A percentile compares a stretch with the other conserved stretches of the same genome.
Evolutionary conservation across 2,113 vertebrate species (phyloP).

Genomic region (Lipophrys pholis): DNA sequence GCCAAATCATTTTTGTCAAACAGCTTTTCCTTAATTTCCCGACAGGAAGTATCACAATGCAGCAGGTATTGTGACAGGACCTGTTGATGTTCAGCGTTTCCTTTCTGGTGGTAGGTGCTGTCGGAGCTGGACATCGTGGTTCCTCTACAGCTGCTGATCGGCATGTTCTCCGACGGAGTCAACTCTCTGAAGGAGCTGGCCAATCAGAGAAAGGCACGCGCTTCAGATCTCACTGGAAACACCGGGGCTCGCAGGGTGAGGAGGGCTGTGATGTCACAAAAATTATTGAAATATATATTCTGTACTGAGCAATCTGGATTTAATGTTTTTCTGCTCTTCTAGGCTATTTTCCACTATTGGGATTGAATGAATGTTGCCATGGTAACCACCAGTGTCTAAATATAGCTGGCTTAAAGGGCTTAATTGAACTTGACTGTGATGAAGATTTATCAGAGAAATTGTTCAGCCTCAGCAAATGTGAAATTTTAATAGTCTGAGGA

Average conservation of each 20-base stretch:
- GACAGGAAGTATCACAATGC: not conserved
- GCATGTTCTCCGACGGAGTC: slow-evolving; percentile 99
- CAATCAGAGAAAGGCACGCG: slow-evolving; percentile 93
- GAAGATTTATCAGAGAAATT: slow-evolving; percentile 45
- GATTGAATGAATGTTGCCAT: slow-evolving; percentile 70
- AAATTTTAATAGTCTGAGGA: not conserved
- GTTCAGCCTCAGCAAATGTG: not conserved
- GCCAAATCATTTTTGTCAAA: no score
- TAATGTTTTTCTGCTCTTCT: not conserved
- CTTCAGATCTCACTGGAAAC: slow-evolving; percentile 88
- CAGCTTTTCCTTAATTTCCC: no score
- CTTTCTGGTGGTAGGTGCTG: slow-evolving; percentile 85
- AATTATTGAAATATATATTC: not conserved
- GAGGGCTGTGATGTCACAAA: not conserved
- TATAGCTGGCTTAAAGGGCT: slow-evolving; percentile 71
- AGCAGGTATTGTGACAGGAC: not conserved
- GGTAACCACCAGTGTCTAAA: slow-evolving; percentile 75
- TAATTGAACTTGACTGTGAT: slow-evolving; percentile 73
- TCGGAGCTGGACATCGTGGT: slow-evolving; percentile 98
- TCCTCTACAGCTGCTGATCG: slow-evolving; percentile 95
- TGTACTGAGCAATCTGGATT: not conserved
- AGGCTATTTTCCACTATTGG: slow-evolving; percentile 37
- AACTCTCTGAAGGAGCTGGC: slow-evolving; percentile 98
- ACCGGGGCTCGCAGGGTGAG: slow-evolving; percentile 92
- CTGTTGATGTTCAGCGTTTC: not conserved